Conservation (phyloP, 2,888 invertebrate genomes). For the Parnassius glacialis region DNA sequence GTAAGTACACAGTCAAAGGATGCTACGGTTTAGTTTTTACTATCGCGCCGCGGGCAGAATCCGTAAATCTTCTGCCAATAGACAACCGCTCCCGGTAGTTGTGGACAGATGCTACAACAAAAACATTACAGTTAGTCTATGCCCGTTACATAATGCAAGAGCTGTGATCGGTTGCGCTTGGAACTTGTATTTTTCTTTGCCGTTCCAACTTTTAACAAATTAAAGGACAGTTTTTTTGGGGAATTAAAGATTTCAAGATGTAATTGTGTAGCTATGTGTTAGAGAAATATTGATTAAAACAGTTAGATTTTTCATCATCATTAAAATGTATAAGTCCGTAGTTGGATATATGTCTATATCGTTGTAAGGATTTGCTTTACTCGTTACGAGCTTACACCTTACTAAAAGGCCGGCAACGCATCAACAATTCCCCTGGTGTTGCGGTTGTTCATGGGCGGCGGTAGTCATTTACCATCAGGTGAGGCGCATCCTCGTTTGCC, state of each 20-base stretch:
- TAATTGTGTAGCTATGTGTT: background rate
- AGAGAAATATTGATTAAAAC: too few relatives aligned
- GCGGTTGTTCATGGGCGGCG: too few relatives aligned
- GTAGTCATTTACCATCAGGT: too few relatives aligned
- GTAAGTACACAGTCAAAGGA: constrained; percentile 17
- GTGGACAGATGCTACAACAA: constrained; percentile 23
- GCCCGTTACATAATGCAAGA: constrained; percentile 19
- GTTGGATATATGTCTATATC: too few relatives aligned
- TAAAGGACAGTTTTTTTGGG: constrained; percentile 4
- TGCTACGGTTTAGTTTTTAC: constrained; percentile 24
- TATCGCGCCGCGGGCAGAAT: constrained; percentile 25
- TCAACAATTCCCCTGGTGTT: too few relatives aligned
- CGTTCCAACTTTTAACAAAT: constrained; percentile 4
- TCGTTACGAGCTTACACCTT: too few relatives aligned
- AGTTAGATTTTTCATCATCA: too few relatives aligned
- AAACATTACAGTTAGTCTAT: constrained; percentile 27
- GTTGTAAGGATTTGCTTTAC: too few relatives aligned
- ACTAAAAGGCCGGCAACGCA: too few relatives aligned
- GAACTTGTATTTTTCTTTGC: background rate
- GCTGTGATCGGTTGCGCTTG: background rate
- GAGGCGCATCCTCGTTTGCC: too few relatives aligned
- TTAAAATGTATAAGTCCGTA: too few relatives aligned
- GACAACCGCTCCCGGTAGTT: constrained; percentile 25
- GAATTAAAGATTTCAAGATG: background rate
- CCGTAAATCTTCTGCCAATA: constrained; percentile 29